Percentiles rank a stretch among this genome's conserved stretches.
Evolutionary conservation across 2,888 invertebrate species (phyloP).

Genomic region (Coenonympha arcania): DNA sequence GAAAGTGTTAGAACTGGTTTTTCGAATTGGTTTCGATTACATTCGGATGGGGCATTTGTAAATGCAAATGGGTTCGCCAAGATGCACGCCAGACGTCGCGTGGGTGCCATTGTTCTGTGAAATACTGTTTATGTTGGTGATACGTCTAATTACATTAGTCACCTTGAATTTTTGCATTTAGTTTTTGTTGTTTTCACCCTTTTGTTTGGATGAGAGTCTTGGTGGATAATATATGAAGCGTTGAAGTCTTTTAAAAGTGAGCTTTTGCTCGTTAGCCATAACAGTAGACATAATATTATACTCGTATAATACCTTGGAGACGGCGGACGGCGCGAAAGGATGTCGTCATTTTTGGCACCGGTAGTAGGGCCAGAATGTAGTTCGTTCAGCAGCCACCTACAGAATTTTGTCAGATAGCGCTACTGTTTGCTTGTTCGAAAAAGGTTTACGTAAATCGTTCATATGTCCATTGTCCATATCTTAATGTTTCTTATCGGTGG

Average conservation of each 20-base stretch:
- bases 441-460: no score
- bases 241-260: not conserved
- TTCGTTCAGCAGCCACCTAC: no score
- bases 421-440: no score
- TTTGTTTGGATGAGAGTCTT: not conserved
- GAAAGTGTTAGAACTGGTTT: constrained; percentile 67
- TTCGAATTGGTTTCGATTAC: constrained; percentile 44
- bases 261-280: not conserved
- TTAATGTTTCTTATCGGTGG: no score
- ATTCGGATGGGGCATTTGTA: constrained; percentile 36
- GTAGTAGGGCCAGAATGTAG: no score
- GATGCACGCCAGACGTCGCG: constrained; percentile 58
- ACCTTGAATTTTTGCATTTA: constrained; percentile 9
- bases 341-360: no score
- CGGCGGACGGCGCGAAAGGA: no score
- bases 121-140: constrained; percentile 40
- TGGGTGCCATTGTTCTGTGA: constrained; percentile 66
- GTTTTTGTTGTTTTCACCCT: not conserved
- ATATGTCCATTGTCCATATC: no score
- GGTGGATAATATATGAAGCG: not conserved
- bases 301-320: no score
- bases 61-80: constrained; percentile 63
- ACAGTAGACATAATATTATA: no score
- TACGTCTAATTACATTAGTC: constrained; percentile 42
- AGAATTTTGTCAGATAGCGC: no score